Base-by-base conservation (phyloP, 2,888 invertebrate genomes). In the Eilema caniola region DNA sequence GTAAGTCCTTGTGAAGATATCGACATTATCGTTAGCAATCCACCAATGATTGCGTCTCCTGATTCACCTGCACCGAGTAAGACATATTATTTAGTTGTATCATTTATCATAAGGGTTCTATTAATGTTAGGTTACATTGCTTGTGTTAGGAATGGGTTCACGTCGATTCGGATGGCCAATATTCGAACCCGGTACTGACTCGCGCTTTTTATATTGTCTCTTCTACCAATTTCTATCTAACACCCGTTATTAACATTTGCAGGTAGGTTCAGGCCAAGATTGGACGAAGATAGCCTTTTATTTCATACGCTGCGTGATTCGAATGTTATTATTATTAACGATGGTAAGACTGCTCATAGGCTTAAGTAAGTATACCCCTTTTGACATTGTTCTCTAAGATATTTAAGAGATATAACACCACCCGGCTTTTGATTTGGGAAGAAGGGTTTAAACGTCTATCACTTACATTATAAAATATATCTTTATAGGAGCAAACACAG, bases 241-340 rank as follows among this genome's bases (percentile, higher is more conserved):
- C 53, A 3, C 8, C 2, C n/a, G 53, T n/a, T n/a, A 14, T 59
- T n/a, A 8, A 91, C 93, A 24, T 93, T 94, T 66, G 72, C 86
- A 94, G 93, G 88, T 82, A 83, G 88, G 67, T 84, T 87, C 69
- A 86, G 88, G 77, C 89, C 90, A 68, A 84, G 82, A 74, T 83
- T 94, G 83, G 94, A 95, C 81, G 96, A 97, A 81, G 97, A 98
- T 90, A 96, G 97, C 79, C 95, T 99, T 81, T 97, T 97, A 86
- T 99, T 99, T 94, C 98, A 99, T 96, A 96, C 97, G 70, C 97
- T 97, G 88, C 99, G 99, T 95, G 99, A 99, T 80, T 97, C 98
- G 79, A 98, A 99, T 95, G 98, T 98, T 81, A 97, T 98, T 88
- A 98, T 99, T 79, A 98, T 98, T 83, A 98, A 98, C 88, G 97